Evolutionary conservation across 1,140 invertebrate genomes (phyloP), one percentile per base, ranked within the genome.

Genomic region (Drosophila serrata): DNA sequence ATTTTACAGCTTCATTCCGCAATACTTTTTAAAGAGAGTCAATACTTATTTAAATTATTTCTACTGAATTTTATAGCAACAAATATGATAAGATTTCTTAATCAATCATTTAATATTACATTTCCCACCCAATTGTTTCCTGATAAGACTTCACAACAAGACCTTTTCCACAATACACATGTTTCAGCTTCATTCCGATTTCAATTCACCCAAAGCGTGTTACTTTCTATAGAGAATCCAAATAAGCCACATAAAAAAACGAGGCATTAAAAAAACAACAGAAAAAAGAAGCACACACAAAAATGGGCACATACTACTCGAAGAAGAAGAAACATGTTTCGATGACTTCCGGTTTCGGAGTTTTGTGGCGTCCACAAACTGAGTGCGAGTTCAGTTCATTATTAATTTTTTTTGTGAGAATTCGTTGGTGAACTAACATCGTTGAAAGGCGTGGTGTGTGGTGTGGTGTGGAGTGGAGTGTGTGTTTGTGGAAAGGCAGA

Each of bases 271-370:
- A 51, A 45, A 22, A 51, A 51, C 7, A n/a, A 39, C 7, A 29
- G 2, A n/a, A 9, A 35, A 35, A 9, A 49, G 15, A 22, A 22
- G 8, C 6, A 48, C 27, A 62, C 13, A 24, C 13, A 58, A 24
- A 58, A 64, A 42, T 60, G 61, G 61, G 53, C 29, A 62, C 61
- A 64, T 29, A 40, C 35, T 19, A 42, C n/a, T n/a, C n/a, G 17
- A 19, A 8, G 17, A 31, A 57, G 61, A 72, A 61, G 72, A 77
- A 60, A 77, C 63, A 55, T 77, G 73, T 56, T 77, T 68, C 74
- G 53, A 67, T 40, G 62, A 59, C 74, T 77, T 77, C 74, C 74
- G 74, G 74, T 77, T 77, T 77, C 40, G 61, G 74, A 75, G 70
- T 75, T 64, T 64, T 64, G 43, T 33, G 64, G 27, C 48, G 60